Evolutionary conservation across 2,888 invertebrate species (phyloP), one percentile per base, ranked within the genome.

Genomic region (Conchocele bisecta): DNA sequence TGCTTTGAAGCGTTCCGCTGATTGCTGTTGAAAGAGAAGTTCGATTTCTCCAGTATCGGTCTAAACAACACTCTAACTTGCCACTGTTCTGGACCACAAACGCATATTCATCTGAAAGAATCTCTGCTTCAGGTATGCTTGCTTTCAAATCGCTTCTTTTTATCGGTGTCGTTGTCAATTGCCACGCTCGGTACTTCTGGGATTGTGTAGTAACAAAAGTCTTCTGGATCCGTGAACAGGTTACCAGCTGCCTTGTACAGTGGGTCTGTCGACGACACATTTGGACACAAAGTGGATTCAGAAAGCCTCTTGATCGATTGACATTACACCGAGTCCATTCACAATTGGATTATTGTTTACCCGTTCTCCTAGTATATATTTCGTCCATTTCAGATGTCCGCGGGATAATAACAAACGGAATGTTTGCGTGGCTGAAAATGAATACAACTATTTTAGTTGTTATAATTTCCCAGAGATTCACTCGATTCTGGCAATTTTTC

Each of bases 201-300:
- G 26, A 83, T 78, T 58, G 88, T 88, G 0, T 85, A 83, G 37
- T 75, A 76, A 9, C 81, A 75, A 11, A 89, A 53, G 22, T 80
- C 66, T 20, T 83, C 76, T 1, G 89, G 89, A 54, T 87, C 87
- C 0, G 88, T 76, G 29, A 89, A 81, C 68, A 89, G 86, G 54
- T 83, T 88, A 57, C 83, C 84, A 1, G 26, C 15, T 13, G 79
- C 77, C 3, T 46, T 67, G 5, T 60, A 65, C 22, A 75, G 61
- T 35, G n/a, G n/a, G n/a, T n/a, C n/a, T n/a, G n/a, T n/a, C n/a
- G n/a, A n/a, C n/a, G n/a, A n/a, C n/a, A n/a, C n/a, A n/a, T n/a
- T n/a, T n/a, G n/a, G n/a, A 64, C 71, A 73, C 77, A 77, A 15
- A 70, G 61, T n/a, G 56, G n/a, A 53, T 77, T 65, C 20, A 77